A percentile compares a stretch with the other conserved stretches of the same genome.
phyloP scores from a whole-genome alignment of 1,140 invertebrate species.

The Mamestra configurata region DNA sequence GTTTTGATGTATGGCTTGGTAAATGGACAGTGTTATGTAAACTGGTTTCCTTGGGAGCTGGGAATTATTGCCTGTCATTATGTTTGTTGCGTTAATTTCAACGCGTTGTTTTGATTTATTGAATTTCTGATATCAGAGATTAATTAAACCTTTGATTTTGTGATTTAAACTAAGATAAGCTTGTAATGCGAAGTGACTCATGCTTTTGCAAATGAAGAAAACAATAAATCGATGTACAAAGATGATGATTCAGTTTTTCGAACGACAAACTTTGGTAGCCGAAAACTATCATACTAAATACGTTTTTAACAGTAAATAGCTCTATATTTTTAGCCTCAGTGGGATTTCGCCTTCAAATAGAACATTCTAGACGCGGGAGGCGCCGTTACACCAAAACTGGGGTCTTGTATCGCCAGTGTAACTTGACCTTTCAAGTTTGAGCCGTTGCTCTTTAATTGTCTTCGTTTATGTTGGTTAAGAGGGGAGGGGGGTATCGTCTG shows the following conservation, averaged over 20 bases:
- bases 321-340: conserved; percentile 73
- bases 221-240: neutral
- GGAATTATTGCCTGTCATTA: conserved; percentile 1
- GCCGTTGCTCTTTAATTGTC: conserved; percentile 40
- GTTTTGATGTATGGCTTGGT: conserved; percentile 37
- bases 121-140: conserved; percentile 14
- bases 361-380: conserved; percentile 72
- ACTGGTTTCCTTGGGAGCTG: conserved; percentile 5
- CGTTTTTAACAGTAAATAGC: conserved; percentile 32
- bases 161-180: neutral
- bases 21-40: conserved; percentile 44
- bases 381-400: conserved; percentile 64
- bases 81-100: neutral
- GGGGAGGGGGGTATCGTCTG: conserved; percentile 59
- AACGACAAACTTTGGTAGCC: conserved; percentile 16
- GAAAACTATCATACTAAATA: conserved; percentile 28
- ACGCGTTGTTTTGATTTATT: conserved; percentile 32
- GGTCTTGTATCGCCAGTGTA: conserved; percentile 60
- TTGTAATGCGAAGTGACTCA: neutral
- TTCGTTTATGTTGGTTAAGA: conserved; percentile 47
- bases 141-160: conserved; percentile 7
- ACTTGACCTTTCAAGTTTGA: conserved; percentile 57
- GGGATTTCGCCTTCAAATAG: conserved; percentile 80
- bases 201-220: neutral
- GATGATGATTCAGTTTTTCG: neutral